A percentile compares a stretch with the other conserved stretches of the same genome.
Evolutionary conservation across 2,888 invertebrate species (phyloP).

Genomic region (Deilephila porcellus): DNA sequence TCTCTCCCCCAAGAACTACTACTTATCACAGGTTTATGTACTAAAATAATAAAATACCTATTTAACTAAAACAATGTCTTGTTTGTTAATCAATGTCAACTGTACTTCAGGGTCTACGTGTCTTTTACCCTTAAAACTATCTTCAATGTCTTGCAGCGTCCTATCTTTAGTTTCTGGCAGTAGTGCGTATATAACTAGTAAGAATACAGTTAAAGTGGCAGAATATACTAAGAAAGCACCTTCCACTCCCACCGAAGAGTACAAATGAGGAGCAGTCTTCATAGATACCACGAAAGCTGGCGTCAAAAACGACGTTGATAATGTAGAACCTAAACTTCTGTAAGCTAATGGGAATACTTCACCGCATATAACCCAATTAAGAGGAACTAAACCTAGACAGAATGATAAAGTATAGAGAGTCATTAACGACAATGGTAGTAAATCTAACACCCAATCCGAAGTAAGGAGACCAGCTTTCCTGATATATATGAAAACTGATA

Average conservation of each 20-base stretch:
- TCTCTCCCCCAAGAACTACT: neutral
- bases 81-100: conserved; percentile 65
- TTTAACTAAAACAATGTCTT: conserved; percentile 44
- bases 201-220: conserved; percentile 65
- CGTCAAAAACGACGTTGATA: conserved; percentile 77
- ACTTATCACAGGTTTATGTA: conserved; percentile 31
- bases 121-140: conserved; percentile 73
- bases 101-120: conserved; percentile 67
- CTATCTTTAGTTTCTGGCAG: conserved; percentile 79
- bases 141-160: conserved; percentile 77
- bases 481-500: conserved; percentile 74
- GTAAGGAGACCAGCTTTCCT: conserved; percentile 65
- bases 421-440: conserved; percentile 73
- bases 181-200: conserved; percentile 67
- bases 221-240: conserved; percentile 79
- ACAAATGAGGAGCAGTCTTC: conserved; percentile 80
- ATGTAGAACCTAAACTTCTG: conserved; percentile 76
- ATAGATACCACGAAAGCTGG: conserved; percentile 77
- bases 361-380: conserved; percentile 80
- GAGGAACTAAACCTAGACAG: conserved; percentile 75
- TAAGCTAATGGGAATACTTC: conserved; percentile 80
- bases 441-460: conserved; percentile 63
- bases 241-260: conserved; percentile 74
- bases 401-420: conserved; percentile 72
- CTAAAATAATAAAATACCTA: conserved; percentile 30